Evolutionary conservation across 1,140 invertebrate species (phyloP).

Genomic region (Macrobrachium nipponense): DNA sequence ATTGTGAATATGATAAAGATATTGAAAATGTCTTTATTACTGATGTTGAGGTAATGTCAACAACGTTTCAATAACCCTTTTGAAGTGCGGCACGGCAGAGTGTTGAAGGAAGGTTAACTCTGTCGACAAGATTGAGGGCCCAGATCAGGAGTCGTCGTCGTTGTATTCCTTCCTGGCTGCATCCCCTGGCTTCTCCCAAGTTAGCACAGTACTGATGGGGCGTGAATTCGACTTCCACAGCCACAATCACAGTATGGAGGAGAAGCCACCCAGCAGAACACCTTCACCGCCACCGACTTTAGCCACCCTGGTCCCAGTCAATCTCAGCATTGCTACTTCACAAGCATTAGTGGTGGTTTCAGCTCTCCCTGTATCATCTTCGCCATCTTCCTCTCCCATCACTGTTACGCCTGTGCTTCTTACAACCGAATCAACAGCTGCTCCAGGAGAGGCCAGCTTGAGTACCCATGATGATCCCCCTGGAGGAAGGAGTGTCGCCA

Average conservation of each 20-base stretch:
- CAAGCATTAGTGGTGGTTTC: constrained; percentile 49
- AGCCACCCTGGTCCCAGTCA: constrained; percentile 62
- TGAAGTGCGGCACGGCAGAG: constrained; percentile 55
- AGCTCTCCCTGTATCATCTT: constrained; percentile 31
- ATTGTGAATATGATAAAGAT: too few relatives aligned
- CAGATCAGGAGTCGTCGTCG: constrained; percentile 3
- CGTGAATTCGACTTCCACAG: constrained; percentile 42
- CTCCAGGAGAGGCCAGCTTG: constrained; percentile 1
- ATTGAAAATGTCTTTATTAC: too few relatives aligned
- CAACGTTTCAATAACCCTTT: constrained; percentile 50
- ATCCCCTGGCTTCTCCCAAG: constrained; percentile 3
- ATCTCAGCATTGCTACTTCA: constrained; percentile 56
- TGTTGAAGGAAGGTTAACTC: constrained; percentile 50
- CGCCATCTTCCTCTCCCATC: constrained; percentile 36
- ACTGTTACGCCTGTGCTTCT: constrained; percentile 47
- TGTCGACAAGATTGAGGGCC: constrained; percentile 29
- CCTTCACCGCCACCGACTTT: constrained; percentile 61
- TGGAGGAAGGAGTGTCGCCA: constrained; percentile 24
- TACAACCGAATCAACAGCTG: constrained; percentile 24
- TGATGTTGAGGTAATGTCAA: too few relatives aligned
- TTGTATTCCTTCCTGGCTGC: constrained; percentile 8
- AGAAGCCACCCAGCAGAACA: constrained; percentile 50
- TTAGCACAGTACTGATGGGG: constrained; percentile 53
- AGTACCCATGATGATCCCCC: constrained; percentile 23
- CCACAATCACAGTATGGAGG: constrained; percentile 50